phyloP scores from a whole-genome alignment of 2,113 vertebrate species.

The Microcebus griseorufus region DNA sequence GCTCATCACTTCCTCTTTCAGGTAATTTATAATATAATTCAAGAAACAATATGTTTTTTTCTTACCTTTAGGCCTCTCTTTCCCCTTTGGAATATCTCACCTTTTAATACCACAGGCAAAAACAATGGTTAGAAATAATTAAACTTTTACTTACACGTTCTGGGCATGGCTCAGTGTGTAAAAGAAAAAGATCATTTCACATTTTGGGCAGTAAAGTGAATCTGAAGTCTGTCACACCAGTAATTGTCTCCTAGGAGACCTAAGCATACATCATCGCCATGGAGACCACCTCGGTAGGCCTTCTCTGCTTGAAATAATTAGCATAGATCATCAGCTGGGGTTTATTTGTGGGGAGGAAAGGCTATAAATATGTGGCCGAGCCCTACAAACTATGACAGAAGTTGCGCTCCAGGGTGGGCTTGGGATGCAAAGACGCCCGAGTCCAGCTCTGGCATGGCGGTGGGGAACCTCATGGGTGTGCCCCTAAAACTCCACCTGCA shows the following conservation, averaged over 20 bases:
- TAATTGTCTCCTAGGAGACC: slow-evolving; percentile 73
- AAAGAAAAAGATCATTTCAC: slow-evolving; percentile 49
- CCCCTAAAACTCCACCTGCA: neutral
- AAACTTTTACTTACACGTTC: slow-evolving; percentile 25
- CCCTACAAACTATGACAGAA: neutral
- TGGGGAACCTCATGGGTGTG: neutral
- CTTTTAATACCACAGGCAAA: neutral
- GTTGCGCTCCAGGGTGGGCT: neutral
- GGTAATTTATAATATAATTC: neutral
- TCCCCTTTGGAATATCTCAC: neutral
- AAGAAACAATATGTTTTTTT: neutral
- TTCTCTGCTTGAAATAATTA: slow-evolving; percentile 13
- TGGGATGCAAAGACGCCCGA: too few relatives aligned
- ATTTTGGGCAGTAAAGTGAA: slow-evolving; percentile 28
- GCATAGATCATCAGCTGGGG: neutral
- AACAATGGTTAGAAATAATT: slow-evolving; percentile 10
- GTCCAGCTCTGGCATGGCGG: rapidly evolving
- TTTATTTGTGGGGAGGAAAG: neutral
- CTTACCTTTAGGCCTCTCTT: neutral
- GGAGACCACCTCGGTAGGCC: slow-evolving; percentile 42
- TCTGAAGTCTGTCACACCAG: slow-evolving; percentile 13
- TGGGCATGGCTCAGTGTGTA: neutral
- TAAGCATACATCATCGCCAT: slow-evolving; percentile 59
- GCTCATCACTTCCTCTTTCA: neutral
- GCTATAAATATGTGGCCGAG: neutral